Base-by-base conservation (phyloP, 2,113 vertebrate genomes). In the Manacus vitellinus region DNA sequence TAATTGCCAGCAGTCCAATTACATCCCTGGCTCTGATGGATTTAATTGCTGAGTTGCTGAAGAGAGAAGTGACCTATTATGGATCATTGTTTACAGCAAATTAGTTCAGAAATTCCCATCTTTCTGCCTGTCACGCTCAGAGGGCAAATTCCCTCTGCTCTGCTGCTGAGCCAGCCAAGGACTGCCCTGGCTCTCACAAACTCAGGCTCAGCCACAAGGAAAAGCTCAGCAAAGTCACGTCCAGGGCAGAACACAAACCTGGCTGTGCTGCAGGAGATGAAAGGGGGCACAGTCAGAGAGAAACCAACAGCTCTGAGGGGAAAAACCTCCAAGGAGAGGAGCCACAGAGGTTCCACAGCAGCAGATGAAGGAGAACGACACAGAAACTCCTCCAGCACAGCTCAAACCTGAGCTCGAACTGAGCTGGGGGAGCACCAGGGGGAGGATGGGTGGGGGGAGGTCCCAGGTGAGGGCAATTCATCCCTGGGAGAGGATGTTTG, bases 41-140 rank as follows among this genome's bases (percentile, higher is more conserved):
- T 75, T 94, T 97, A 91, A 95, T 93, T 85, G 84, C 89, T 3
- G 27, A 89, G 73, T 1, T 85, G 84, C 89, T 93, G 94, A 82
- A 52, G 62, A 79, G 70, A 88, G 81, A 91, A 95, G 85, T 91
- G 91, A 97, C 94, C 94, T 95, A 77, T 95, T 88, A 94, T 54
- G 85, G 92, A 76, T 95, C 88, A 89, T 19, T 94, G 93, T 97
- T 96, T 97, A 91, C 94, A 83, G 87, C 58, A 96, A 88, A 93
- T 95, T 65, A 95, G 58, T 73, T 95, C 75, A 89, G 81, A 95
- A 92, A 83, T 85, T 63, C 74, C 85, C 89, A 82, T 89, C 74
- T 12, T 63, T 70, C 89, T 75, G 88, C 83, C 83, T 92, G 91
- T 63, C 86, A n/a, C 7, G 77, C 85, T 94, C 92, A 82, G 87